phyloP scores from a whole-genome alignment of 1,140 invertebrate species.

The Formica selysi region DNA sequence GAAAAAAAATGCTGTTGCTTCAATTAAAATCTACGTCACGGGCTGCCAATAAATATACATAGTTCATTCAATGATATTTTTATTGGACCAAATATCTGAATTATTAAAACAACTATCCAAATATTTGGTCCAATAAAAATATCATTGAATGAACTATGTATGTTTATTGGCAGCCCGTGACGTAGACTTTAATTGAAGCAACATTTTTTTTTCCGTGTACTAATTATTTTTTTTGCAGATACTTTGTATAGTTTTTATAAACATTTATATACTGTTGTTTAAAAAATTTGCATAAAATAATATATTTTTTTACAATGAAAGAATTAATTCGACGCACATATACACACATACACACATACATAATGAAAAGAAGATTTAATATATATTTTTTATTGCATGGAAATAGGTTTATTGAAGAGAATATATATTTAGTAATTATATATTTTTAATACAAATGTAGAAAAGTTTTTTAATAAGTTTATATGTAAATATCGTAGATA shows the following conservation, averaged over 20 bases:
- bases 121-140: too few relatives aligned
- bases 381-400: neutral
- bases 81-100: too few relatives aligned
- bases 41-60: too few relatives aligned
- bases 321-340: neutral
- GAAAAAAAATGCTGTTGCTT: too few relatives aligned
- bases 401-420: neutral
- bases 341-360: neutral
- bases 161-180: too few relatives aligned
- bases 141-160: too few relatives aligned
- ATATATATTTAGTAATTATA: slow-evolving; percentile 7
- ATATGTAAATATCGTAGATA: slow-evolving; percentile 33
- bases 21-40: too few relatives aligned
- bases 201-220: too few relatives aligned
- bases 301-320: neutral
- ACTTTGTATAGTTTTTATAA: neutral
- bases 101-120: too few relatives aligned
- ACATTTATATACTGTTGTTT: neutral
- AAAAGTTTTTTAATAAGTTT: neutral
- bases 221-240: too few relatives aligned
- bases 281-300: neutral
- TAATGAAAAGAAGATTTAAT: slow-evolving; percentile 10
- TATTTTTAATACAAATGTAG: neutral
- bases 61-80: too few relatives aligned
- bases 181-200: too few relatives aligned